Percentiles rank a stretch among this genome's conserved stretches.
These are phyloP conservation scores for Mamestra brassicae DNA, from an alignment of 2,888 invertebrate species.

Conservation along the genomic window DNA sequence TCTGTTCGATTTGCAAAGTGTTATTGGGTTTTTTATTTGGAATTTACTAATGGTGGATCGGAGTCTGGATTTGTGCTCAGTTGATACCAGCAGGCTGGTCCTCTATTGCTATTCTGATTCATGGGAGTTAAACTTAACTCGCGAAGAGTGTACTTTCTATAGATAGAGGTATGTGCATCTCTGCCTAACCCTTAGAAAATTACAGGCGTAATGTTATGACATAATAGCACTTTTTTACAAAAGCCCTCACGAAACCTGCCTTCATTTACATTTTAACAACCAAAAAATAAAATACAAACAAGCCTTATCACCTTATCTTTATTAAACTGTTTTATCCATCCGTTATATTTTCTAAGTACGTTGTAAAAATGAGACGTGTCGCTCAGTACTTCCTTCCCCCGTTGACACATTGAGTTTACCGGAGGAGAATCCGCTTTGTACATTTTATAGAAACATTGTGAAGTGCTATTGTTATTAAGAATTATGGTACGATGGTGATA, in stretches of 20 bases:
- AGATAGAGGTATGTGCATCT: too few relatives aligned
- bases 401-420: slow-evolving; percentile 30
- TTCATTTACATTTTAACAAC: slow-evolving; percentile 21
- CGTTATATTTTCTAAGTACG: slow-evolving; percentile 39
- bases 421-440: slow-evolving; percentile 15
- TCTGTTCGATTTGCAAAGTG: too few relatives aligned
- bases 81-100: too few relatives aligned
- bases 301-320: slow-evolving; percentile 36
- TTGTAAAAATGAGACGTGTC: slow-evolving; percentile 61
- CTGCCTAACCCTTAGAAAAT: too few relatives aligned
- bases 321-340: slow-evolving; percentile 35
- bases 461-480: slow-evolving; percentile 6
- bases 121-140: too few relatives aligned
- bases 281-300: slow-evolving; percentile 13
- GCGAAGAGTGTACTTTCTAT: too few relatives aligned
- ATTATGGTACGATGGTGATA: not conserved
- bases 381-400: not conserved
- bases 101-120: too few relatives aligned
- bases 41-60: too few relatives aligned
- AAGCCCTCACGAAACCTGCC: not conserved
- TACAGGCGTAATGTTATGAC: not conserved
- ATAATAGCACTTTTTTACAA: not conserved
- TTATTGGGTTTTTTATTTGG: too few relatives aligned
- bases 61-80: too few relatives aligned
- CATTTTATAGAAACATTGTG: slow-evolving; percentile 21